These are phyloP conservation scores for Sphaerophoria rueppellii DNA, from an alignment of 2,888 invertebrate species.

Conservation along the genomic window DNA sequence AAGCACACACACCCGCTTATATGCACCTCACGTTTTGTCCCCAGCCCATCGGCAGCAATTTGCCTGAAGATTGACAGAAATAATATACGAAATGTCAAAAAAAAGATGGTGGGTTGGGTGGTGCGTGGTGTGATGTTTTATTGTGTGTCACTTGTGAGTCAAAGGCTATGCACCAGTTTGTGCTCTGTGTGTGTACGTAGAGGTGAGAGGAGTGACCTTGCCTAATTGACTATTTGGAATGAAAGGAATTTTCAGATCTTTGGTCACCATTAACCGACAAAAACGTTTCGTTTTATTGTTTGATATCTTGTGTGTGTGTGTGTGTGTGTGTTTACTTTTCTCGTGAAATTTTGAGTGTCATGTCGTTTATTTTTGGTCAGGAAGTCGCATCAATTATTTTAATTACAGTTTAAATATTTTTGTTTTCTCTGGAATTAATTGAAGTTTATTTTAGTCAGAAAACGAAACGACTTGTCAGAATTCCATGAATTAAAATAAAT, in stretches of 20 bases:
- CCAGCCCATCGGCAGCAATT: background rate
- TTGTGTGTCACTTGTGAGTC: slow-evolving; percentile 40
- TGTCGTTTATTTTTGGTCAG: slow-evolving; percentile 3
- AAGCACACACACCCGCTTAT: slow-evolving; percentile 31
- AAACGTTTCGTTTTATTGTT: slow-evolving; percentile 9
- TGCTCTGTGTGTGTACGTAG: background rate
- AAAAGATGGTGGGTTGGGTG: slow-evolving; percentile 3
- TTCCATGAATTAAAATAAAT: background rate
- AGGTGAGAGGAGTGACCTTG: slow-evolving; percentile 65
- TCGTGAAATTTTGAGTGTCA: slow-evolving; percentile 1
- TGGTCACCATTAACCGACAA: slow-evolving; percentile 48
- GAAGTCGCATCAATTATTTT: slow-evolving; percentile 54
- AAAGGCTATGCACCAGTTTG: slow-evolving; percentile 22
- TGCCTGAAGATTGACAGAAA: slow-evolving; percentile 12
- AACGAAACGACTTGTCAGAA: background rate
- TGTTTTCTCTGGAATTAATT: slow-evolving; percentile 13
- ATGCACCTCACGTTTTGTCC: background rate
- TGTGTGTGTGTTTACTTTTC: background rate
- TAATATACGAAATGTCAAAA: slow-evolving; percentile 23
- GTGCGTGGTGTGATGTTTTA: slow-evolving; percentile 8
- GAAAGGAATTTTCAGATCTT: slow-evolving; percentile 56
- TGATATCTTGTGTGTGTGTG: background rate
- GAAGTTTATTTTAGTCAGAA: background rate
- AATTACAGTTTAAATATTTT: slow-evolving; percentile 34
- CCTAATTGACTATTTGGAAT: slow-evolving; percentile 54